Base-by-base conservation (phyloP, 2,113 vertebrate genomes). In the Anhinga anhinga region DNA sequence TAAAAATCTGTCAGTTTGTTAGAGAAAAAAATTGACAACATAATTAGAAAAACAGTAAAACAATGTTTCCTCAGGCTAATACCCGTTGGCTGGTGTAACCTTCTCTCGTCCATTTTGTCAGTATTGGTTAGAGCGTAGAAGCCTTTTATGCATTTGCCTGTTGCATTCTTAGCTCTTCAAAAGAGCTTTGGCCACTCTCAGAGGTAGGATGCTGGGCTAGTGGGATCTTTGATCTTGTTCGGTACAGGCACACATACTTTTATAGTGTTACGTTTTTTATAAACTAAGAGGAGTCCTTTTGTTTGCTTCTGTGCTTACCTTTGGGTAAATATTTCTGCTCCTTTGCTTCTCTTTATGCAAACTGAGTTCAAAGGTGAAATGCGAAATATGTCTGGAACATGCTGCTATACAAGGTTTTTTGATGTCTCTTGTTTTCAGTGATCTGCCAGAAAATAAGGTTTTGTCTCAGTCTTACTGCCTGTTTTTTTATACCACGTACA, bases 31-130 rank as follows among this genome's bases (percentile, higher is more conserved):
- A 50, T 69, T 62, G 90, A 81, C 70, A 92, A 27, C 63, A 81
- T 92, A 96, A 95, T 92, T 93, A 92, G 69, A 78, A 90, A 66
- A 93, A 14, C 45, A 73, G 38, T 73, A 88, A 95, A 96, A 94
- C 93, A 90, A 79, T 2, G 0, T 96, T 94, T 94, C 96, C 92
- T 95, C 82, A 56, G 95, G 94, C 96, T 95, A 96, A 93, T 81
- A 73, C 63, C 95, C 3, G 0, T 50, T 81, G 88, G 94, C 79
- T 1, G 1, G 11, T 59, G 27, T 86, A 93, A 90, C 82, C 85
- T 94, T 95, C 93, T 95, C 79, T 94, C 69, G 87, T 88, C 65
- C 62, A 13, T 82, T 95, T 94, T 85, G 72, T 89, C 89, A 78
- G 63, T 55, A 30, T 49, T 90, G 58, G 62, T 93, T 84, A 59